Evolutionary conservation across 2,113 vertebrate genomes (phyloP).

Genomic region (Leucoraja erinaceus): DNA sequence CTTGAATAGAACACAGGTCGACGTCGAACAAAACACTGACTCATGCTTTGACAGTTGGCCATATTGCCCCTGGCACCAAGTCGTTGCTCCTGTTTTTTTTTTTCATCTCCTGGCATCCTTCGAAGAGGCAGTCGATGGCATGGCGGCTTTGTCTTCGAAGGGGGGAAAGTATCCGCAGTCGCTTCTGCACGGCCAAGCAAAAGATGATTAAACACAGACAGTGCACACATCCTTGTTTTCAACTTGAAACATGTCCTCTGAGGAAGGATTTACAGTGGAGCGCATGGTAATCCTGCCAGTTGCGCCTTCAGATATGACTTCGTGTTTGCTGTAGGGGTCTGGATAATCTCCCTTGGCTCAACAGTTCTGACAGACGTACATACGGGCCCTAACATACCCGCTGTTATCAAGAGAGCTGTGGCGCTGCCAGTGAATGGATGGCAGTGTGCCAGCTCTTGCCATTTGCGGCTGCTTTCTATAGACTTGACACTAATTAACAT

Average conservation of each 20-base stretch:
- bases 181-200: slow-evolving; percentile 57
- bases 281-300: slow-evolving; percentile 66
- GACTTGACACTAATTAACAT: slow-evolving; percentile 97
- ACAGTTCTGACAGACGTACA: slow-evolving; percentile 60
- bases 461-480: slow-evolving; percentile 87
- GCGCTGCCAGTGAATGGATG: slow-evolving; percentile 98
- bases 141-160: slow-evolving; percentile 66
- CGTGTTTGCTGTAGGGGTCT: slow-evolving; percentile 63
- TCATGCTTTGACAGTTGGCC: slow-evolving; percentile 65
- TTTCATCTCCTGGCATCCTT: slow-evolving; percentile 40
- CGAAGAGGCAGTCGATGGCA: slow-evolving; percentile 39
- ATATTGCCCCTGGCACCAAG: slow-evolving; percentile 58
- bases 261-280: slow-evolving; percentile 49
- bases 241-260: slow-evolving; percentile 55
- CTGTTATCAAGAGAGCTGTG: slow-evolving; percentile 74
- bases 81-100: slow-evolving; percentile 48
- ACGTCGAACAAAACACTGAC: slow-evolving; percentile 44
- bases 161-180: slow-evolving; percentile 65
- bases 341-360: slow-evolving; percentile 57
- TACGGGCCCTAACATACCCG: slow-evolving; percentile 75
- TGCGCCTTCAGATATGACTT: slow-evolving; percentile 55
- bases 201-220: slow-evolving; percentile 55
- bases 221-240: slow-evolving; percentile 47
- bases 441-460: slow-evolving; percentile 98
- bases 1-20: slow-evolving; percentile 57